A percentile compares a stretch with the other conserved stretches of the same genome.
Conservation (phyloP, 1,140 invertebrate species). For the Mylabris phalerata region DNA sequence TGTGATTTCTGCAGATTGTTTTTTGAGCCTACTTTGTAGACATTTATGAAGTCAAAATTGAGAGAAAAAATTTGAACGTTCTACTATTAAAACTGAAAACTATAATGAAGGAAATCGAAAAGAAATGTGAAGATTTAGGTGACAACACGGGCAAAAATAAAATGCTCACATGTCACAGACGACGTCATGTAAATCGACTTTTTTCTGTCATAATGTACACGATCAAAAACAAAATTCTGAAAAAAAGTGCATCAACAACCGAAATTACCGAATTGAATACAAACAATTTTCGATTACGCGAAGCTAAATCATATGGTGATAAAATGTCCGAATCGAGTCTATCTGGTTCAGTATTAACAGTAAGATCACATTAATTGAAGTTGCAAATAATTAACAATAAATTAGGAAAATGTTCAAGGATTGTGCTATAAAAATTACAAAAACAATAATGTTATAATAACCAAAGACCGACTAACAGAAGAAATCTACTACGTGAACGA, state of each 20-base stretch:
- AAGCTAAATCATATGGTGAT: slow-evolving; percentile 46
- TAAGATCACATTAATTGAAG: background rate
- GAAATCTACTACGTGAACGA: slow-evolving; percentile 25
- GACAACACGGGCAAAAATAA: background rate
- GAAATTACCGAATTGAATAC: slow-evolving; percentile 2
- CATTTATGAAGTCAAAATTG: too few species aligned
- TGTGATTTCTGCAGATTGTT: too few species aligned
- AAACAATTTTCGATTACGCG: slow-evolving; percentile 32
- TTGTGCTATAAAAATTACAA: slow-evolving; percentile 9
- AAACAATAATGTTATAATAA: slow-evolving; percentile 6
- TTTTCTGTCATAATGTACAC: slow-evolving; percentile 11
- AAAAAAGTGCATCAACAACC: slow-evolving; percentile 23
- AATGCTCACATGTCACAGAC: background rate
- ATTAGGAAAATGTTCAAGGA: background rate
- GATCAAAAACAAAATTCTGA: slow-evolving; percentile 12
- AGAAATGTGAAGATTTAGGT: too few species aligned
- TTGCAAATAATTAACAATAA: background rate
- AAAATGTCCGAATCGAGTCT: slow-evolving; percentile 27
- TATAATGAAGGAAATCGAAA: too few species aligned
- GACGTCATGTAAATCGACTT: background rate
- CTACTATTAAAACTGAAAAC: too few species aligned
- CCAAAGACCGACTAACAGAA: slow-evolving; percentile 22
- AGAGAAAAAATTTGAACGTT: too few species aligned
- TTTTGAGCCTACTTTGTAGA: too few species aligned
- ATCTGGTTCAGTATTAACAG: background rate